Evolutionary conservation across 2,113 vertebrate genomes (phyloP), one percentile per base, ranked within the genome.

Genomic region (Empidonax traillii): DNA sequence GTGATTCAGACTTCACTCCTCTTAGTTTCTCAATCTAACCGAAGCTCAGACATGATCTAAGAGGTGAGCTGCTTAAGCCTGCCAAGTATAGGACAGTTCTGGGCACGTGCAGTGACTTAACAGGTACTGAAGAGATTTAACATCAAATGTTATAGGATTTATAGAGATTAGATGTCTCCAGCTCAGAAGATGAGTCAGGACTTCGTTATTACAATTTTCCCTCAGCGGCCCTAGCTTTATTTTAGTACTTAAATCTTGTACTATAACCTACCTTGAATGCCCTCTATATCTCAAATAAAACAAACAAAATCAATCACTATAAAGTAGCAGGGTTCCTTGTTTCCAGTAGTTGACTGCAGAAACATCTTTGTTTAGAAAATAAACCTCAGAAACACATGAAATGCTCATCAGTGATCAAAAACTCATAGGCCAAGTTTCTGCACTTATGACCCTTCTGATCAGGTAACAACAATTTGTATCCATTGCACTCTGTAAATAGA

Each of bases 41-140:
- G 74, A 72, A 92, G 90, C 85, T 97, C 94, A 97, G 93, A 95
- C 93, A 93, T 94, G 95, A 97, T 84, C 80, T 95, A 95, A 94
- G 39, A 68, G 73, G 68, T 89, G 86, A 88, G 52, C 39, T 93
- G 76, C 69, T 89, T 81, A 90, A 94, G 69, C 9, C 52, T 93
- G 93, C 80, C 86, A 91, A 91, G 65, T 68, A 75, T 37, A 92
- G 65, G 94, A 78, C 94, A 96, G 93, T 85, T 97, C 95, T 96
- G 96, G 96, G 80, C 95, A 97, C 66, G 89, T 95, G 96, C 89
- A 89, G 65, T 96, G 94, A 92, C 90, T 90, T 94, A 97, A 92
- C 92, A 85, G 33, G 83, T 89, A 97, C 80, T 96, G 83, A 94
- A 94, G 86, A 90, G 91, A 92, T 96, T 94, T 95, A 95, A 93